Evolutionary conservation across 2,113 vertebrate species (phyloP), one percentile per base, ranked within the genome.

Genomic region (human): DNA sequence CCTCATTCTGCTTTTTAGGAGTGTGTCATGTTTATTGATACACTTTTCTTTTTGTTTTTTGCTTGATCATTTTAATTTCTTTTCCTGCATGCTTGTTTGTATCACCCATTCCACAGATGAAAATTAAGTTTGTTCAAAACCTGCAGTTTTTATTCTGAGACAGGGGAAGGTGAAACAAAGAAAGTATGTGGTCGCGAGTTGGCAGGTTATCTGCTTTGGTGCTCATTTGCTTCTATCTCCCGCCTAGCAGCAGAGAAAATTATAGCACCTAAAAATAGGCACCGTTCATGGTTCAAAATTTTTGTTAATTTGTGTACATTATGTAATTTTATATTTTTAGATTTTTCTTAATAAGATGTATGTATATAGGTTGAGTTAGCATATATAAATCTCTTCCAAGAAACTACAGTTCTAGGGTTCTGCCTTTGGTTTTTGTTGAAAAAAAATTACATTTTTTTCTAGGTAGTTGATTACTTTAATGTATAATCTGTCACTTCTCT

Each of bases 1-100:
- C 25, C 75, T 91, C 96, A 89, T 97, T 96, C 61, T 98, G 96
- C 87, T 94, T 97, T 97, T 72, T 97, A 87, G 87, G 50, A 83
- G 40, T 93, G 30, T 94, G 45, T 96, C 81, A 81, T 97, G 85
- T 85, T 98, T 66, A 57, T 90, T 89, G 57, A 50, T 55, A 32
- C 50, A 61, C 97, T 97, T 96, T 97, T 94, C 18, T 66, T 75
- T 75, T 80, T 87, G 30, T 52, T 93, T 78, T 97, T 97, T 92
- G 90, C 91, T 98, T 97, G 83, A 93, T 38, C 73, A 84, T 96
- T 96, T 73, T 73, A 72, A 35, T 76, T 97, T 96, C 70, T 70
- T 96, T 50, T 92, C 96, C 18, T 97, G 97, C 95, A 87, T 96
- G 97, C 72, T 45, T 84, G 96, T 13, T 96, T 79, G 25, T 87